Base-by-base conservation (phyloP, 2,888 invertebrate genomes). In the Limulus polyphemus region DNA sequence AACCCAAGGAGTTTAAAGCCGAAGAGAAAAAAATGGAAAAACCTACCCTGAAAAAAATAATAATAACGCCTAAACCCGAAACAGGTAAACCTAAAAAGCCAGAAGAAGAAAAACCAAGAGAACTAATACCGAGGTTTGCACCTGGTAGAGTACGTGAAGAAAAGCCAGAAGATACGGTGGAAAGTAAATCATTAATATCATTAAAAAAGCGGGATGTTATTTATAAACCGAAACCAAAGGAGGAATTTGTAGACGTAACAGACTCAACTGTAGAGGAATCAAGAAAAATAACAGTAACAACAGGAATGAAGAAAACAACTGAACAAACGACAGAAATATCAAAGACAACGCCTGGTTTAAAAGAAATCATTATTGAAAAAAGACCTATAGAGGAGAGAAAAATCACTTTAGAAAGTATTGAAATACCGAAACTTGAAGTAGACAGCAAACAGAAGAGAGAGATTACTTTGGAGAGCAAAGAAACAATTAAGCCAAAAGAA, bases 381-480 rank as follows among this genome's bases (percentile, higher is more conserved):
- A 50, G 56, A 60, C 49, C 49, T 10, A 7, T 32, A 32, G 32
- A 32, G 7, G 32, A 32, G 7, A 32, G 32, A 32, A 49, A 62
- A 56, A 55, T 62, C 32, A 49, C 49, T 16, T 51, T 59, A 49
- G 55, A 59, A 11, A 51, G 62, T 11, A 63, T 60, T 49, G 62
- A 62, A 54, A 59, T 62, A 49, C 59, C 67, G 14, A 58, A 69
- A 60, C 61, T 65, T 51, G 69, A 68, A 62, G 63, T 63, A 13
- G 58, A 62, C 55, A 55, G 32, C 9, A 63, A 59, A 32, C 61
- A 59, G n/a, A 65, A 63, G 49, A 61, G 58, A 50, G 63, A 63
- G 13, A 65, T 65, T 11, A 58, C 49, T 17, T 17, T 63, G 46
- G 57, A 59, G 51, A 65, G 63, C 11, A 60, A 55, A 56, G 57